Conservation (phyloP, 2,888 invertebrate genomes). For the Eristalis arbustorum region DNA sequence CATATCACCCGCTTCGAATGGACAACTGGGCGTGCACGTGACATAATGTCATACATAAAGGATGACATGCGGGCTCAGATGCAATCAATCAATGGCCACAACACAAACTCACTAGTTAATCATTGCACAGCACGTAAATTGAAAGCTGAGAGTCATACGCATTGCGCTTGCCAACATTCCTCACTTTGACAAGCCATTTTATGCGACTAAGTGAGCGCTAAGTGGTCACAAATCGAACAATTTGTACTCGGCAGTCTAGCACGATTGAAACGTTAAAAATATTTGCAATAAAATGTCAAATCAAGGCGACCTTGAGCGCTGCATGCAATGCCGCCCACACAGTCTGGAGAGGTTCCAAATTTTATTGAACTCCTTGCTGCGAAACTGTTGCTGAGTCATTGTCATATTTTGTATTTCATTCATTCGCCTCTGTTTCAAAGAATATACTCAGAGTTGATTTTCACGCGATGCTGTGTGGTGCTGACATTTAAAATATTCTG, state of each 20-base stretch:
- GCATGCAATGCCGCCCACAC: neutral
- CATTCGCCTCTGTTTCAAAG: too few relatives aligned
- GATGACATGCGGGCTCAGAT: too few relatives aligned
- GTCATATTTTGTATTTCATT: neutral
- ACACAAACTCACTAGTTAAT: neutral
- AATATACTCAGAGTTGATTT: too few relatives aligned
- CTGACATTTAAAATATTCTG: too few relatives aligned
- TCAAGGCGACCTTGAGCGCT: neutral
- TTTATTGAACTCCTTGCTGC: neutral
- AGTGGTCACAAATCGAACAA: neutral
- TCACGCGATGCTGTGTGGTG: too few relatives aligned
- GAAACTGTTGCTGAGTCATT: neutral
- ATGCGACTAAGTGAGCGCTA: neutral
- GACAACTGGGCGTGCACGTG: neutral
- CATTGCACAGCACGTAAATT: neutral
- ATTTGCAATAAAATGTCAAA: neutral
- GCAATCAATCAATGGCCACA: too few relatives aligned
- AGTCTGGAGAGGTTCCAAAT: neutral
- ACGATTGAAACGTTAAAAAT: neutral
- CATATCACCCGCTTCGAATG: neutral
- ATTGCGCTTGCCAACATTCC: neutral
- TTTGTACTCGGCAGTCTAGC: neutral
- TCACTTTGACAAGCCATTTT: neutral
- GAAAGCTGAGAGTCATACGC: neutral
- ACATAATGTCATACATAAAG: neutral